Evolutionary conservation across 2,888 invertebrate genomes (phyloP), one percentile per base, ranked within the genome.

Genomic region (Scaptomyza reducta): DNA sequence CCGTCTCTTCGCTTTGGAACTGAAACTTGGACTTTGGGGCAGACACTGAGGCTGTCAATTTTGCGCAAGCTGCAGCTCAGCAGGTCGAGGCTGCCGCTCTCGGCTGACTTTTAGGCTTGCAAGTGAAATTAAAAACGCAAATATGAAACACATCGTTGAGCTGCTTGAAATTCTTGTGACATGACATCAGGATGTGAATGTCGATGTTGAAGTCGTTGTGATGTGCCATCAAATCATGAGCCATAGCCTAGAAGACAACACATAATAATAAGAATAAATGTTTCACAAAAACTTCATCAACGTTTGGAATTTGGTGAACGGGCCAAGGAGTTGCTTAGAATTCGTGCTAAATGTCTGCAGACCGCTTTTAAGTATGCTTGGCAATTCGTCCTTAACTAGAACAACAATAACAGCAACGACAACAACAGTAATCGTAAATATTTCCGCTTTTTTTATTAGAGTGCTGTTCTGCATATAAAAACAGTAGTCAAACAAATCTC

Each of bases 101-200:
- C 25, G 25, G 50, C 18, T 51, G 45, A 41, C 49, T 63, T 59
- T 53, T 55, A 55, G 67, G 62, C 70, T 71, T 81, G 67, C 73
- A 70, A 77, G 71, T 76, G 74, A 81, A 82, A 77, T 84, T 71
- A 72, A 73, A 70, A 64, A 66, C 67, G 71, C 61, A 69, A 81
- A 85, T 77, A 82, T 81, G 79, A 73, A 82, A 79, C 74, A 79
- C 74, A 73, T 85, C 57, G 79, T 73, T 74, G 53, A 70, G 79
- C 74, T 77, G 69, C 69, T 72, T 73, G 67, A 69, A 72, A 82
- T 82, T 79, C 71, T 62, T 74, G 62, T 58, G 71, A 68, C 65
- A 44, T 64, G 74, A 64, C 74, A 74, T 71, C 69, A 77, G 68
- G 74, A 74, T 69, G 74, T 50, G 69, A 53, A 61, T 55, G 67